These are phyloP conservation scores for Florisuga fusca DNA, from an alignment of 2,797 vertebrate genomes.

Conservation along the genomic window DNA sequence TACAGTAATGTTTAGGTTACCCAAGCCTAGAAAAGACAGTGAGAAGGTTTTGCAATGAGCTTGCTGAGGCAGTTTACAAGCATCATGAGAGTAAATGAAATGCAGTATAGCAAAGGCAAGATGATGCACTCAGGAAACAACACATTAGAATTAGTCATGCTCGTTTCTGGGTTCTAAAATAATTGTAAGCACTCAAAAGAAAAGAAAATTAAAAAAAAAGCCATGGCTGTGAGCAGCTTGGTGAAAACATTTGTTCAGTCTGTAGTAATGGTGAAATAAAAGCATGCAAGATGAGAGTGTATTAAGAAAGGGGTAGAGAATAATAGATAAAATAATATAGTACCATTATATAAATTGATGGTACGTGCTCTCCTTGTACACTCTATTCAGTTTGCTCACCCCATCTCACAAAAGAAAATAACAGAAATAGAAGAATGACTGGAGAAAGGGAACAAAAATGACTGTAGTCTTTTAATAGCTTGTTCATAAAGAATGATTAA, in stretches of 20 bases:
- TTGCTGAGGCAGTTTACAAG: slow-evolving; percentile 34
- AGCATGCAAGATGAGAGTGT: slow-evolving; percentile 67
- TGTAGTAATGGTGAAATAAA: slow-evolving; percentile 65
- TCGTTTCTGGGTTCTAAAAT: slow-evolving; percentile 59
- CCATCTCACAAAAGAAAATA: slow-evolving; percentile 58
- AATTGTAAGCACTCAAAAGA: slow-evolving; percentile 50
- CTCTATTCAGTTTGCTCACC: slow-evolving; percentile 57
- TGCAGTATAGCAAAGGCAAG: slow-evolving; percentile 44
- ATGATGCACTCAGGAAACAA: slow-evolving; percentile 59
- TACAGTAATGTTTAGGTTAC: slow-evolving; percentile 5
- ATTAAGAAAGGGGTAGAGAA: slow-evolving; percentile 68
- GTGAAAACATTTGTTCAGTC: slow-evolving; percentile 61
- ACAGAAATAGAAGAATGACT: slow-evolving; percentile 60
- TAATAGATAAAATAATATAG: slow-evolving; percentile 70
- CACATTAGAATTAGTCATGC: slow-evolving; percentile 65
- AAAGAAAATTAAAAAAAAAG: background rate
- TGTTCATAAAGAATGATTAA: slow-evolving; percentile 64
- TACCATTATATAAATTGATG: slow-evolving; percentile 68
- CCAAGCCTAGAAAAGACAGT: background rate
- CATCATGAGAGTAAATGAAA: slow-evolving; percentile 47
- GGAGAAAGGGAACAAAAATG: slow-evolving; percentile 37
- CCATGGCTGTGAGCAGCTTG: background rate
- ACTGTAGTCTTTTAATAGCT: slow-evolving; percentile 58
- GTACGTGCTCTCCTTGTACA: slow-evolving; percentile 55
- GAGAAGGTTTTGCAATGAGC: slow-evolving; percentile 32